These are phyloP conservation scores for Riptortus pedestris DNA, from an alignment of 1,140 invertebrate genomes.

Conservation along the genomic window DNA sequence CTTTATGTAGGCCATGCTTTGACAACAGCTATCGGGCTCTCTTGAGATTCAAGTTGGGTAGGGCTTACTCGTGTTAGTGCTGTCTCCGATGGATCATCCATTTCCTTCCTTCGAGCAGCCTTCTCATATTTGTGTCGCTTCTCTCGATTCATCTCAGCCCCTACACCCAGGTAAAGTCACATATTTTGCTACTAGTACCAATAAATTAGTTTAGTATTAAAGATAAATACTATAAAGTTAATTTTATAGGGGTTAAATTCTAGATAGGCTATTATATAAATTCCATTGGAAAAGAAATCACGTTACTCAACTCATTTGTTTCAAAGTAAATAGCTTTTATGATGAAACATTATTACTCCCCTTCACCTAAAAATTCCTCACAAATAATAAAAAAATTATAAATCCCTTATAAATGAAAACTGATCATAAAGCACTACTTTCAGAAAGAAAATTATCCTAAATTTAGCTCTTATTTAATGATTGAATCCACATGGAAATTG, in stretches of 20 bases:
- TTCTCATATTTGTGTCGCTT: slow-evolving; percentile 1
- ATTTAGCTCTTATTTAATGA: too few relatives aligned
- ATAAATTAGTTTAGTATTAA: not conserved
- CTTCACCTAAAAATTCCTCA: too few relatives aligned
- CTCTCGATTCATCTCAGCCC: slow-evolving; percentile 23
- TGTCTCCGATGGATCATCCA: not conserved
- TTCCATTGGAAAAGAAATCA: not conserved
- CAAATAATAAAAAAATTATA: too few relatives aligned
- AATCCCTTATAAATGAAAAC: too few relatives aligned
- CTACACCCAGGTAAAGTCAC: slow-evolving; percentile 5
- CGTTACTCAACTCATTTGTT: too few relatives aligned
- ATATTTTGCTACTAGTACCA: not conserved
- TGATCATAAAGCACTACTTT: too few relatives aligned
- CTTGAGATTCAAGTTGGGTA: not conserved
- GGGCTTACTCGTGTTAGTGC: slow-evolving; percentile 20
- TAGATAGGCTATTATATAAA: not conserved
- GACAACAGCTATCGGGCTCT: slow-evolving; percentile 19
- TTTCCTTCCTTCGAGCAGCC: slow-evolving; percentile 17
- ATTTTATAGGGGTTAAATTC: not conserved
- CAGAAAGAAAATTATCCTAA: too few relatives aligned
- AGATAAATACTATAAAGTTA: not conserved
- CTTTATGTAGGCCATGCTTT: slow-evolving; percentile 23
- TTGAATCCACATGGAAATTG: too few relatives aligned
- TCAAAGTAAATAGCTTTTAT: too few relatives aligned
- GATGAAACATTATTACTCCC: too few relatives aligned